A percentile compares a stretch with the other conserved stretches of the same genome.
Evolutionary conservation across 2,888 invertebrate species (phyloP).

Genomic region (Macrostomum cliftonense): DNA sequence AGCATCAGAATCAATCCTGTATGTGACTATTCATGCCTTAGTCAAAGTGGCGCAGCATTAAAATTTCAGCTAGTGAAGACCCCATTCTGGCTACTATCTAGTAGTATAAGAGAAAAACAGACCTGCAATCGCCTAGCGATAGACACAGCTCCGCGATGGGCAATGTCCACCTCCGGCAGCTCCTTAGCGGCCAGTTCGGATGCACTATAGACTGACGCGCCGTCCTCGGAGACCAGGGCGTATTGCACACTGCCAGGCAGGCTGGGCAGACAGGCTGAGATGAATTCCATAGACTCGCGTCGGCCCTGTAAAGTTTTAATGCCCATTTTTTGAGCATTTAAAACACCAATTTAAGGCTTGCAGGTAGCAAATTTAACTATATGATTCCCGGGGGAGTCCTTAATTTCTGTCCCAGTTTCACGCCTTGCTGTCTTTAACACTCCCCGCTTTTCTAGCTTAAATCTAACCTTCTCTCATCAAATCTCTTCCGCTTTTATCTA

Average conservation of each 20-base stretch:
- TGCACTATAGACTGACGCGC: slow-evolving; percentile 77
- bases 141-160: slow-evolving; percentile 52
- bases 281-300: slow-evolving; percentile 61
- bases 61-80: background rate
- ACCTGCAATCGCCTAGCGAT: background rate
- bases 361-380: too few species aligned
- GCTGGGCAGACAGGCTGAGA: slow-evolving; percentile 33
- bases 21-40: too few species aligned
- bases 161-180: slow-evolving; percentile 62
- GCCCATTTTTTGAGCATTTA: too few species aligned
- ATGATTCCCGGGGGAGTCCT: too few species aligned
- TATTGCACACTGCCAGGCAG: slow-evolving; percentile 4
- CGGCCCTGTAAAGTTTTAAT: slow-evolving; percentile 39
- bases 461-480: too few species aligned
- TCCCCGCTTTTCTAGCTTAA: too few species aligned
- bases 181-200: slow-evolving; percentile 62
- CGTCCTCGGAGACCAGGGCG: slow-evolving; percentile 59
- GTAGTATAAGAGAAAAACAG: background rate
- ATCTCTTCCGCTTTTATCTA: too few species aligned
- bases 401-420: too few species aligned
- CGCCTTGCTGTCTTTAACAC: too few species aligned
- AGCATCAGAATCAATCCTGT: too few species aligned
- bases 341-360: too few species aligned
- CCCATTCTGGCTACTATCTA: too few species aligned
- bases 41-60: background rate